Evolutionary conservation across 2,113 vertebrate species (phyloP).

Genomic region (Coptodon bakossiorum): DNA sequence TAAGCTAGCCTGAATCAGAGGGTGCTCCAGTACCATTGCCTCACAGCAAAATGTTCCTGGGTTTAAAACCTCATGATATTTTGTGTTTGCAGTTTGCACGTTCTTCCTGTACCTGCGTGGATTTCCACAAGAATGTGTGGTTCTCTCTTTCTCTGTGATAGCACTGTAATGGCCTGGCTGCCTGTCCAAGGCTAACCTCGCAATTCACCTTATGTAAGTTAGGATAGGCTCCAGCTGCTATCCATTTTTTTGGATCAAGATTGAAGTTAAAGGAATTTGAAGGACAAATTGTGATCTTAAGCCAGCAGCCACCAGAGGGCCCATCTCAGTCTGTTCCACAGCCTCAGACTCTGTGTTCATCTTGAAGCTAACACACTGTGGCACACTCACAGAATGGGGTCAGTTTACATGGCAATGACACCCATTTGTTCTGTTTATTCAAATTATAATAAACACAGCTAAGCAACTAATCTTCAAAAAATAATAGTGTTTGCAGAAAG

Average conservation of each 20-base stretch:
- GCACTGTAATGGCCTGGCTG: not conserved
- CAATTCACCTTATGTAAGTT: not conserved
- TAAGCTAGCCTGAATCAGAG: too few species aligned
- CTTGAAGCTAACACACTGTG: not conserved
- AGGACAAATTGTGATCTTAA: not conserved
- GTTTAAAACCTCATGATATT: not conserved
- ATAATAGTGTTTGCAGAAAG: not conserved
- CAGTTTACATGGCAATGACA: not conserved
- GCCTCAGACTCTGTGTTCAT: not conserved
- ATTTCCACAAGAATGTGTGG: accelerated
- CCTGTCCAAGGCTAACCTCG: not conserved
- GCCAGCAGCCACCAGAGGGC: not conserved
- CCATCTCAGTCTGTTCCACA: not conserved
- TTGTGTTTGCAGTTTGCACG: not conserved
- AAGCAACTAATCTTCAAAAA: not conserved
- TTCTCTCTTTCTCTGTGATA: not conserved
- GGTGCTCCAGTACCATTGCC: not conserved
- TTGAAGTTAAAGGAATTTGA: not conserved
- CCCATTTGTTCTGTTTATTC: not conserved
- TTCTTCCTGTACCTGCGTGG: not conserved
- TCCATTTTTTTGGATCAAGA: not conserved
- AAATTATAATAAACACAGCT: not conserved
- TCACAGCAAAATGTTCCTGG: not conserved
- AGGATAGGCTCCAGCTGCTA: not conserved
- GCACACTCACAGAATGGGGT: not conserved